phyloP scores from a whole-genome alignment of 2,113 vertebrate species.

The Onychorhynchus coronatus region DNA sequence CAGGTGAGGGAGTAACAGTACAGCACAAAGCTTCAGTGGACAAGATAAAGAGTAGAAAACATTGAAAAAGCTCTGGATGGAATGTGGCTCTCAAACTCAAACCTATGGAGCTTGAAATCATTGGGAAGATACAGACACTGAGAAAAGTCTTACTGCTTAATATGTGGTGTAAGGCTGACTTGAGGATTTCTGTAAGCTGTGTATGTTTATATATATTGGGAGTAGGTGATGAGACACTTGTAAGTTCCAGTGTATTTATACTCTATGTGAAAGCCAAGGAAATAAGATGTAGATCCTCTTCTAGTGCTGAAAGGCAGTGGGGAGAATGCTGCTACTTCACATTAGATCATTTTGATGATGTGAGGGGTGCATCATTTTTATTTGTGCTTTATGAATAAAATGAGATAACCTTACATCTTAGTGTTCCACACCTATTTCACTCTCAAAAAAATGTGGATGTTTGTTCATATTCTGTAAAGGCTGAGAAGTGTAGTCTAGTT shows the following conservation, averaged over 20 bases:
- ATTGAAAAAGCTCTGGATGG: not conserved
- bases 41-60: not conserved
- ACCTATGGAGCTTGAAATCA: not conserved
- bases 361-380: not conserved
- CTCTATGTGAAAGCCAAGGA: not conserved
- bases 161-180: not conserved
- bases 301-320: not conserved
- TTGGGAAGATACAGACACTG: not conserved
- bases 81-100: not conserved
- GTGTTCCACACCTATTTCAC: not conserved
- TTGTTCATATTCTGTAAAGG: not conserved
- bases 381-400: not conserved
- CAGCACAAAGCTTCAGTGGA: slow-evolving; percentile 29
- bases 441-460: too few relatives aligned
- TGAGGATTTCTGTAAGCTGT: not conserved
- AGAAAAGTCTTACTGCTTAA: not conserved
- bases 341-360: not conserved
- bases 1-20: slow-evolving; percentile 61
- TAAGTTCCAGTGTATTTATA: not conserved
- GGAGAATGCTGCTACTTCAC: not conserved
- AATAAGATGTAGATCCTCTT: not conserved
- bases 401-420: not conserved
- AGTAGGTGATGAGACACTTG: not conserved
- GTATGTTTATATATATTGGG: not conserved
- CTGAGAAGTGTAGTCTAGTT: not conserved